Percentiles rank a stretch among this genome's conserved stretches.
Conservation (phyloP, 2,797 vertebrate species). For the Muscicapa comitata region DNA sequence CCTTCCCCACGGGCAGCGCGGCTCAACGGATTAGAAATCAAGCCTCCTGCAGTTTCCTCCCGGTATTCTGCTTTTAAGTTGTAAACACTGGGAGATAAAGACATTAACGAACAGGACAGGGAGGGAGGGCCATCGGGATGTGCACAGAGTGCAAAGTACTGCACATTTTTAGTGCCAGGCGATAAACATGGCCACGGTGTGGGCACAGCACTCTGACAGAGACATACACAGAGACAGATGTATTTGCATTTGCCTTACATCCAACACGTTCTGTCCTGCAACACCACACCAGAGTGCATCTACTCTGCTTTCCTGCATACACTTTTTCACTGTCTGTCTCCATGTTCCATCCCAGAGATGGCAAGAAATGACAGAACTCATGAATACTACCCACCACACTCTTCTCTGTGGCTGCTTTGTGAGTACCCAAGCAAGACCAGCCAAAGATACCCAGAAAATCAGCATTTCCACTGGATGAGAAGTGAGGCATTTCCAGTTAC, state of each 20-base stretch:
- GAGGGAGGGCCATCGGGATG: background rate
- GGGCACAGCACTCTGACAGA: background rate
- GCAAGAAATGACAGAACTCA: background rate
- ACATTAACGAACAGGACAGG: background rate
- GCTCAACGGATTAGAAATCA: rapidly evolving
- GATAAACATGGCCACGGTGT: rapidly evolving
- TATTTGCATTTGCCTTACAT: background rate
- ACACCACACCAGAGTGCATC: background rate
- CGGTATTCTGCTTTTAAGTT: background rate
- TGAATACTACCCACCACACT: background rate
- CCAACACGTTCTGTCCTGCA: background rate
- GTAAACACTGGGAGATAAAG: background rate
- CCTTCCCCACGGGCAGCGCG: background rate
- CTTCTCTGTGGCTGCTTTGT: background rate
- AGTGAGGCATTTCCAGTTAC: background rate
- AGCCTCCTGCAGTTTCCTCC: background rate
- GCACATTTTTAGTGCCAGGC: background rate
- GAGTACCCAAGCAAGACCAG: background rate
- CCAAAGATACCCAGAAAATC: background rate
- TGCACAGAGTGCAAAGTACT: rapidly evolving
- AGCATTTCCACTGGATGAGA: background rate
- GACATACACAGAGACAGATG: background rate
- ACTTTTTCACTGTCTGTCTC: rapidly evolving
- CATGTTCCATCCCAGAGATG: background rate
- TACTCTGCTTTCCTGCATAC: rapidly evolving